Conservation (phyloP, 2,797 vertebrate genomes). For the Pseudopleuronectes americanus region DNA sequence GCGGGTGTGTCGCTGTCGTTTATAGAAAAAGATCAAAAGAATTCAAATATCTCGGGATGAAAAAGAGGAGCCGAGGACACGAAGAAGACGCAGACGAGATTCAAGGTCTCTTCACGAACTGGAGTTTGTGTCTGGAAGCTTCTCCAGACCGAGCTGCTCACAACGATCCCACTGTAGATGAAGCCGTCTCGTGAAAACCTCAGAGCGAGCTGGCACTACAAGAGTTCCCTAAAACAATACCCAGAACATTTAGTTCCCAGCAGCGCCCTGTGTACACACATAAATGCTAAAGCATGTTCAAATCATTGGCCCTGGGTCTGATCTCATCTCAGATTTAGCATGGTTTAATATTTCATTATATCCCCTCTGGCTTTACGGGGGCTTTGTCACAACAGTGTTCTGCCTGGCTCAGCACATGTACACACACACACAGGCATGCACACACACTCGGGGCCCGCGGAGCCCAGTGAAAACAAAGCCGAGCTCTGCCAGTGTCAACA, state of each 20-base stretch:
- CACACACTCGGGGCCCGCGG: constrained; percentile 42
- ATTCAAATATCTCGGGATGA: too few species aligned
- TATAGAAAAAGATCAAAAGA: too few species aligned
- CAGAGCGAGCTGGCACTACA: constrained; percentile 18
- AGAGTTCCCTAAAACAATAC: constrained; percentile 31
- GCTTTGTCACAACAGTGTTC: constrained; percentile 70
- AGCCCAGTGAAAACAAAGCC: constrained; percentile 74
- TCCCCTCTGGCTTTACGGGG: constrained; percentile 58
- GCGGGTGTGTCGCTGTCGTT: too few species aligned
- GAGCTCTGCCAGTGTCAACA: constrained; percentile 78
- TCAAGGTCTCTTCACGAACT: too few species aligned
- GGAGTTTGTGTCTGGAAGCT: too few species aligned
- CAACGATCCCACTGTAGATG: constrained; percentile 1
- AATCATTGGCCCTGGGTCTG: constrained; percentile 50
- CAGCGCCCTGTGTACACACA: constrained; percentile 8
- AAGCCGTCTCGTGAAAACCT: constrained; percentile 4
- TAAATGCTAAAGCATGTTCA: constrained; percentile 43
- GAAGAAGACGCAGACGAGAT: too few species aligned
- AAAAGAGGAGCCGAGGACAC: too few species aligned
- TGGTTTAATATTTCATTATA: constrained; percentile 73
- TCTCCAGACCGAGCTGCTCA: background rate
- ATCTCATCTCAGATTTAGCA: constrained; percentile 65
- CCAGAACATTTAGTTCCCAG: constrained; percentile 23
- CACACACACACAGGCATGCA: constrained; percentile 34
- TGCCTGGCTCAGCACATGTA: constrained; percentile 71